phyloP scores from a whole-genome alignment of 2,888 invertebrate genomes.

The Theretra japonica region DNA sequence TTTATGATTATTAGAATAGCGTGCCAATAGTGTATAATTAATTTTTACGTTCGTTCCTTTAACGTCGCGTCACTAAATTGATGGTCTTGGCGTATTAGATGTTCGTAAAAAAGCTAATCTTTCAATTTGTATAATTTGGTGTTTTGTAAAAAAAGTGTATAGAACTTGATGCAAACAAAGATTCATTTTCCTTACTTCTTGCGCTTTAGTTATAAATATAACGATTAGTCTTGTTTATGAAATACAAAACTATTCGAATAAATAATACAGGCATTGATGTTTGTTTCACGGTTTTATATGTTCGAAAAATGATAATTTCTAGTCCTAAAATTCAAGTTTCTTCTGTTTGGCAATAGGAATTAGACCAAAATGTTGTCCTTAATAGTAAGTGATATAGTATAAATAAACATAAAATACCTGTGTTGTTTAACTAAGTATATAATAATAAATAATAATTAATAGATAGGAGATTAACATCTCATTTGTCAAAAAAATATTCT shows the following conservation, averaged over 20 bases:
- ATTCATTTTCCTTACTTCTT: background rate
- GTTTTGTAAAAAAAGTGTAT: background rate
- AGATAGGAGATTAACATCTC: background rate
- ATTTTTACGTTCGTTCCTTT: slow-evolving; percentile 79
- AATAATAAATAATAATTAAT: background rate
- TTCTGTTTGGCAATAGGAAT: no score
- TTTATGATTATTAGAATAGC: slow-evolving; percentile 83
- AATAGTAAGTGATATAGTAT: no score
- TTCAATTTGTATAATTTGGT: background rate
- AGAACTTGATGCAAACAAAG: no score
- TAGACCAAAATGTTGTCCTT: no score
- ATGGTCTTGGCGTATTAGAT: slow-evolving; percentile 61
- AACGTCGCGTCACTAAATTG: slow-evolving; percentile 68
- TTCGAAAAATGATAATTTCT: no score
- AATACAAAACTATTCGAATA: no score
- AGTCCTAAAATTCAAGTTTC: no score
- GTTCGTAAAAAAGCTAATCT: slow-evolving; percentile 32
- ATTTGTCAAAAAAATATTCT: background rate
- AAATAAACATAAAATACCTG: no score
- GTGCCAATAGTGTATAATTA: slow-evolving; percentile 80
- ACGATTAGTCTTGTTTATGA: no score
- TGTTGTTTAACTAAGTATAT: no score
- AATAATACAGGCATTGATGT: no score
- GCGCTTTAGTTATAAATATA: background rate
- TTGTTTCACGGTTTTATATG: no score